A percentile compares a stretch with the other conserved stretches of the same genome.
These are phyloP conservation scores for Hipposideros armiger DNA, from an alignment of 2,113 vertebrate species.

Conservation along the genomic window DNA sequence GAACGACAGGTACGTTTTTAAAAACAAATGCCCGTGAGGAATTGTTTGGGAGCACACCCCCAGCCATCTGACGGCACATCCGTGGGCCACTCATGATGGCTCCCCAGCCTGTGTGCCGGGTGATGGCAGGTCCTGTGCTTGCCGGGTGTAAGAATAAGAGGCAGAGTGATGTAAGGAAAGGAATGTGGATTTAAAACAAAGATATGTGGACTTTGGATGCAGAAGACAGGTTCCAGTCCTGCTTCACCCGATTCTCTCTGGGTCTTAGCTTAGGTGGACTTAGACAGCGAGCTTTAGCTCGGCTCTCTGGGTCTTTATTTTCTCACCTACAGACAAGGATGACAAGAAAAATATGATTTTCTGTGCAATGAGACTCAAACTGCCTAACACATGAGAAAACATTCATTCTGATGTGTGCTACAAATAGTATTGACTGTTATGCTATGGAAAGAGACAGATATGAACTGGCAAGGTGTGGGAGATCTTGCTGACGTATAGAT, in stretches of 20 bases:
- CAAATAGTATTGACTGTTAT: too few relatives aligned
- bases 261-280: background rate
- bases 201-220: background rate
- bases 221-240: background rate
- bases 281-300: background rate
- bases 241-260: background rate
- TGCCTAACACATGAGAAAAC: background rate
- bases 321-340: background rate
- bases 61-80: fast-evolving
- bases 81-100: fast-evolving
- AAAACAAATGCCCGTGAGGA: background rate
- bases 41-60: background rate
- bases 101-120: fast-evolving
- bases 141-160: background rate
- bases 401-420: background rate
- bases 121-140: background rate
- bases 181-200: background rate
- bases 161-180: background rate
- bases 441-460: background rate
- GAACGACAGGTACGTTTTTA: background rate
- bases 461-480: background rate
- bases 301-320: background rate
- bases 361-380: background rate
- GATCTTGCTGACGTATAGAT: background rate
- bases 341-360: background rate